Evolutionary conservation across 2,888 invertebrate genomes (phyloP).

Genomic region (Drosophila pegasa): DNA sequence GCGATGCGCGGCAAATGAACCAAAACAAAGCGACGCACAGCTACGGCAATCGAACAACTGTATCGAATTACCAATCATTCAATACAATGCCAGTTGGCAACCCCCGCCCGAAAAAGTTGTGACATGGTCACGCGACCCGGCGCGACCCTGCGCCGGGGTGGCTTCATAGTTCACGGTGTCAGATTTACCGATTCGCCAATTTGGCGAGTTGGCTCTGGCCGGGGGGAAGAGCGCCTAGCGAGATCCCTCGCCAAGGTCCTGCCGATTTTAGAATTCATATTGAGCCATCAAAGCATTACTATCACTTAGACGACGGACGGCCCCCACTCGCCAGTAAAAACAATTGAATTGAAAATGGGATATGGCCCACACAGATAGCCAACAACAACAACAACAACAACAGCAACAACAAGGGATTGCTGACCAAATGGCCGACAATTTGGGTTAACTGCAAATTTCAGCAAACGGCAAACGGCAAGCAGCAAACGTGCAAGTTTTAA

Average conservation of each 20-base stretch:
- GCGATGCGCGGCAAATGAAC: slow-evolving; percentile 80
- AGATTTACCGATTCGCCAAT: slow-evolving; percentile 51
- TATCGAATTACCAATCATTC: slow-evolving; percentile 82
- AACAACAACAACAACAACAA: slow-evolving; percentile 52
- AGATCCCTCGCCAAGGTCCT: neutral
- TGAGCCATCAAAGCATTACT: slow-evolving; percentile 67
- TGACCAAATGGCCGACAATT: slow-evolving; percentile 80
- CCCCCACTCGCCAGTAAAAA: slow-evolving; percentile 43
- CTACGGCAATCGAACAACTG: slow-evolving; percentile 70
- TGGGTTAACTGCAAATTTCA: slow-evolving; percentile 77
- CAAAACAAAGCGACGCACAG: slow-evolving; percentile 63
- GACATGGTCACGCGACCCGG: slow-evolving; percentile 69
- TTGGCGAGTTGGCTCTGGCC: slow-evolving; percentile 29
- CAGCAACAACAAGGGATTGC: slow-evolving; percentile 63
- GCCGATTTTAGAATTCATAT: slow-evolving; percentile 60
- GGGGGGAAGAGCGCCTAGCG: slow-evolving; percentile 16
- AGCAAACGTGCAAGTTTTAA: slow-evolving; percentile 77
- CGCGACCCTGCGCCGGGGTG: slow-evolving; percentile 18
- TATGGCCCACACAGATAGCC: slow-evolving; percentile 38
- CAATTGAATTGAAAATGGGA: slow-evolving; percentile 73
- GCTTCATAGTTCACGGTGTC: slow-evolving; percentile 60
- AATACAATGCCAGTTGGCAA: slow-evolving; percentile 52
- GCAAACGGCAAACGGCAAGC: slow-evolving; percentile 50
- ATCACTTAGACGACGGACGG: slow-evolving; percentile 64
- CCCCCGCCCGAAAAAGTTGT: slow-evolving; percentile 35